Percentiles rank a stretch among this genome's conserved stretches.
These are phyloP conservation scores for Dryoscopus gambensis DNA, from an alignment of 2,113 vertebrate species.

Conservation along the genomic window DNA sequence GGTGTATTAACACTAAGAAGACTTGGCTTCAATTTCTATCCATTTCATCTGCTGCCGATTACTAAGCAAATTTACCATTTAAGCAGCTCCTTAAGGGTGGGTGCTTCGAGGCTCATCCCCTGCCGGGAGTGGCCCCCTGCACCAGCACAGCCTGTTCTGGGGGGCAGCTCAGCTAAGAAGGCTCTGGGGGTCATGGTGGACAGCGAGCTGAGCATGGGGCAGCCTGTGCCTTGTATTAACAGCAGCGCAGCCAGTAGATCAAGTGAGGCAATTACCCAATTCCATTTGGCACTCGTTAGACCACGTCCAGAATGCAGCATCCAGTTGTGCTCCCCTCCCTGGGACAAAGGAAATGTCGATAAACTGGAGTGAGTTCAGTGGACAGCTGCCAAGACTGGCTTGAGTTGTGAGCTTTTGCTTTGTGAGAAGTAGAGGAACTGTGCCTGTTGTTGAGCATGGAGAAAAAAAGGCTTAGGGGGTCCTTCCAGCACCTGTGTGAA, in stretches of 20 bases:
- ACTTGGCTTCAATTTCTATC: slow-evolving; percentile 55
- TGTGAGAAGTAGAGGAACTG: background rate
- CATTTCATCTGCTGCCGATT: slow-evolving; percentile 38
- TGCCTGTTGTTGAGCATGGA: background rate
- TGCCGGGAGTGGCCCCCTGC: background rate
- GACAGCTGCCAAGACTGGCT: background rate
- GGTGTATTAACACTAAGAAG: slow-evolving; percentile 66
- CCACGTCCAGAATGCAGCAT: accelerated
- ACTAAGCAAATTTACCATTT: slow-evolving; percentile 41
- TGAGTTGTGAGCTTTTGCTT: background rate
- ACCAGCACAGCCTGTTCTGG: background rate
- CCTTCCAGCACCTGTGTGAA: background rate
- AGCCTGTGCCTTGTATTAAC: background rate
- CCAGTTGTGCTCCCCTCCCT: background rate
- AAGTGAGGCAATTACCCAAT: background rate
- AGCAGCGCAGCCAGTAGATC: background rate
- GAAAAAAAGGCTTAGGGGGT: background rate
- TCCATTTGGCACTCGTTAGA: background rate
- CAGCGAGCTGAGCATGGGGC: background rate
- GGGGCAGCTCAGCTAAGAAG: background rate
- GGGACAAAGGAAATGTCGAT: background rate
- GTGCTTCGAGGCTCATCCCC: background rate
- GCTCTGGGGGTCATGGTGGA: background rate
- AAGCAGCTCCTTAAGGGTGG: background rate
- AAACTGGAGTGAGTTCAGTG: background rate